Conservation (phyloP, 2,888 invertebrate species). For the Tachina fera region DNA sequence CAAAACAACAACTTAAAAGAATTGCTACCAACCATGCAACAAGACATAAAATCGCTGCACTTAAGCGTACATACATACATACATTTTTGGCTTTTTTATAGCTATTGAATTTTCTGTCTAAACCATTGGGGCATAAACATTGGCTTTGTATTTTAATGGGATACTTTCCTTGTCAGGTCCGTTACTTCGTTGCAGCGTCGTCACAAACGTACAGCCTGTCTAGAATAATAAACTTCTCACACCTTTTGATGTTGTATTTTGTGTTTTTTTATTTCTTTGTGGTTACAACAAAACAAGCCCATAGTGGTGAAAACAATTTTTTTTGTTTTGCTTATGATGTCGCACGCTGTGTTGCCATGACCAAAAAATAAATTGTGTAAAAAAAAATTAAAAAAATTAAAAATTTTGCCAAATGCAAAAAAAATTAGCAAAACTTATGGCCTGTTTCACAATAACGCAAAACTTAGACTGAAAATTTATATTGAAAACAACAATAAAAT, state of each 20-base stretch:
- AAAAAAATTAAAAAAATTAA: no score
- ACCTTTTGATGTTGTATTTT: slow-evolving; percentile 34
- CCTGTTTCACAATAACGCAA: no score
- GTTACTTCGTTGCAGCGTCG: slow-evolving; percentile 32
- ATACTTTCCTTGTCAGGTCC: slow-evolving; percentile 35
- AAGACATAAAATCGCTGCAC: no score
- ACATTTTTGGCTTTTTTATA: no score
- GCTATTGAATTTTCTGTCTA: not conserved
- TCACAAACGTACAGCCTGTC: slow-evolving; percentile 43
- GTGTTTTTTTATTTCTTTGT: slow-evolving; percentile 28
- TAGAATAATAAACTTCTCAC: slow-evolving; percentile 63
- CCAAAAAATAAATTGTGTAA: no score
- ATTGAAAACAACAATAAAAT: no score
- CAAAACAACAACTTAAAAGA: no score
- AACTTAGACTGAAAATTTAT: no score
- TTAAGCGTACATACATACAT: no score
- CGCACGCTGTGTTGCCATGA: not conserved
- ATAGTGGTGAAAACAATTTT: slow-evolving; percentile 34
- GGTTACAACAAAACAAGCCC: slow-evolving; percentile 62
- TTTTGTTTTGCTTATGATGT: slow-evolving; percentile 46
- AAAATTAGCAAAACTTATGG: no score
- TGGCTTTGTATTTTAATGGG: not conserved
- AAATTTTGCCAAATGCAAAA: no score
- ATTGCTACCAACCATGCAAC: no score
- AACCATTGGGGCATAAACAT: not conserved